phyloP scores from a whole-genome alignment of 92 coral and sea anemone genomes.

The Epizoanthus ramosus region DNA sequence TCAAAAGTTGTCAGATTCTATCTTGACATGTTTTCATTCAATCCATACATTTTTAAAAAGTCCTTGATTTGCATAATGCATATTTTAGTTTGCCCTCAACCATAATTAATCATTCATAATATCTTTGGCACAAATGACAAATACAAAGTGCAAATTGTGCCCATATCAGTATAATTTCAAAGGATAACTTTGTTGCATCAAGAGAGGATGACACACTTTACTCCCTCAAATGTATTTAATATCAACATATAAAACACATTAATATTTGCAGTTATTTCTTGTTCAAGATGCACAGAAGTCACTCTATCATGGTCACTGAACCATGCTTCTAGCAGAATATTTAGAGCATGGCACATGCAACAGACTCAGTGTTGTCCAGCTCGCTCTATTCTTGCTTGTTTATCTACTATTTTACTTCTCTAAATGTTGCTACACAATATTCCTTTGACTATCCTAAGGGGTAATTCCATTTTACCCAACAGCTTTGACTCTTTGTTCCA shows the following conservation, averaged over 20 bases:
- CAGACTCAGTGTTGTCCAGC: conserved; percentile 7
- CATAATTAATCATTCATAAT: conserved; percentile 35
- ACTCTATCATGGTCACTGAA: conserved; percentile 3
- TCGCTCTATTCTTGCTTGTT: background rate
- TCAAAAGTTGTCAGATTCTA: too few relatives aligned
- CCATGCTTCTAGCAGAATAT: conserved; percentile 28
- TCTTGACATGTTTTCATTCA: too few relatives aligned
- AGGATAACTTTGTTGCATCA: background rate
- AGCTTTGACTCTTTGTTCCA: conserved; percentile 14
- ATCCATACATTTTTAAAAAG: conserved; percentile 19
- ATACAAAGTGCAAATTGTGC: conserved; percentile 10
- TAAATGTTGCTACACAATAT: background rate
- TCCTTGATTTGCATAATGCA: conserved; percentile 23
- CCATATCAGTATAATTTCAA: conserved; percentile 7
- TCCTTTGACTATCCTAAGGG: conserved; percentile 1
- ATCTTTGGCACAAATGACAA: background rate
- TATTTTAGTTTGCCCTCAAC: background rate
- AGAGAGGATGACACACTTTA: background rate
- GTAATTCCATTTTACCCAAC: background rate
- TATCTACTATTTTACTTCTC: background rate
- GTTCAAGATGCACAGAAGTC: background rate
- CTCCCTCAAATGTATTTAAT: background rate
- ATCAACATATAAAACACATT: background rate
- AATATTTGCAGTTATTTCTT: background rate
- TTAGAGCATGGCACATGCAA: conserved; percentile 3